Conservation (phyloP, 2,797 vertebrate genomes). For the Kryptolebias ocellatus region DNA sequence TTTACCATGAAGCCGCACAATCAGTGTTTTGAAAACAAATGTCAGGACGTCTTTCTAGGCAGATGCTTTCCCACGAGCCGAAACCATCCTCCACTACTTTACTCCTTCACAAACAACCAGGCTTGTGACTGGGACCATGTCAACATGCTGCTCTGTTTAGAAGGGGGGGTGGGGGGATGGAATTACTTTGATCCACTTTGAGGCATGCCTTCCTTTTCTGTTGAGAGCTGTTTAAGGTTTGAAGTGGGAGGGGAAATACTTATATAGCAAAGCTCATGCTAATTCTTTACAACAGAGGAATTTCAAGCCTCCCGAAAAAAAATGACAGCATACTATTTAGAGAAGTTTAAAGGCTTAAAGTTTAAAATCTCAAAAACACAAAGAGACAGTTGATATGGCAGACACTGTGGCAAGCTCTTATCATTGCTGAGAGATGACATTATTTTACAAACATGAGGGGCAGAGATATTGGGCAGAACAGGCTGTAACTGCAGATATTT, state of each 20-base stretch:
- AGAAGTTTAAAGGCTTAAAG: constrained; percentile 23
- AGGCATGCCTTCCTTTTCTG: constrained; percentile 67
- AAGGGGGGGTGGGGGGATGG: constrained; percentile 27
- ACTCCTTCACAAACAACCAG: constrained; percentile 54
- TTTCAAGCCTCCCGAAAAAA: constrained; percentile 14
- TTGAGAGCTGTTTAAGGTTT: constrained; percentile 32
- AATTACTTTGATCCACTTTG: constrained; percentile 67
- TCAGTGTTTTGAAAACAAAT: constrained; percentile 64
- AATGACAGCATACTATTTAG: constrained; percentile 18
- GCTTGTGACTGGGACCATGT: constrained; percentile 63
- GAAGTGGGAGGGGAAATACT: constrained; percentile 22
- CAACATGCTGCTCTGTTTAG: constrained; percentile 62
- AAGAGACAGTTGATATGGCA: constrained; percentile 9
- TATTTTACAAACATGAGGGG: constrained; percentile 65
- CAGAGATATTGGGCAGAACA: constrained; percentile 57
- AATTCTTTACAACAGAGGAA: constrained; percentile 4
- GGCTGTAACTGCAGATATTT: constrained; percentile 56
- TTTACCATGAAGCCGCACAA: constrained; percentile 52
- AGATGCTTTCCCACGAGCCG: constrained; percentile 61
- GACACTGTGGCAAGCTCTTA: constrained; percentile 31
- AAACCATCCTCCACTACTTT: constrained; percentile 43
- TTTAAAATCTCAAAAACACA: constrained; percentile 7
- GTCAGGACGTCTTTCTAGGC: constrained; percentile 57
- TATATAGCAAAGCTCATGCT: neutral
- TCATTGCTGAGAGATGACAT: constrained; percentile 47